Conservation (phyloP, 2,797 vertebrate genomes). For the Esox lucius region DNA sequence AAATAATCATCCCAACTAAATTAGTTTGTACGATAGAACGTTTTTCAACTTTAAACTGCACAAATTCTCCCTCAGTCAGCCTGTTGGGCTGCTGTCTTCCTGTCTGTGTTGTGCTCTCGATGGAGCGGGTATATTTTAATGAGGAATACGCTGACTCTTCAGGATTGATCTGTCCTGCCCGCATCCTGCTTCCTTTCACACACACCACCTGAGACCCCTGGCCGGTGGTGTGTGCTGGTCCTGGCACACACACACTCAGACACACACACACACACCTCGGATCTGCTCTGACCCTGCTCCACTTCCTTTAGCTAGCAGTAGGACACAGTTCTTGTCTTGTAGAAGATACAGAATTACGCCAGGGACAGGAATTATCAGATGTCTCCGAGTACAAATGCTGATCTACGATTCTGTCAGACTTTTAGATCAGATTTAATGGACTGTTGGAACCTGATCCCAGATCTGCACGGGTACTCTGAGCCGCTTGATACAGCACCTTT, state of each 20-base stretch:
- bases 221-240: conserved; percentile 34
- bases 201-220: conserved; percentile 4
- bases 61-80: background rate
- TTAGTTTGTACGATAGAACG: background rate
- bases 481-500: background rate
- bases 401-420: background rate
- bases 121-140: conserved; percentile 1
- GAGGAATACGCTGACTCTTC: conserved; percentile 53
- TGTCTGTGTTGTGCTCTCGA: background rate
- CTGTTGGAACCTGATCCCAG: background rate
- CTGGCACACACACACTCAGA: conserved; percentile 20
- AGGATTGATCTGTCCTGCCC: conserved; percentile 22
- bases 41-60: background rate
- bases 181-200: conserved; percentile 29
- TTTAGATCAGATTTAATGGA: background rate
- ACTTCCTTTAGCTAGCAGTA: conserved; percentile 12
- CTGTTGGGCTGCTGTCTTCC: background rate
- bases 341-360: no score
- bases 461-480: background rate
- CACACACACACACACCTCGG: conserved; percentile 11
- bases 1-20: background rate
- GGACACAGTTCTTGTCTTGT: conserved; percentile 13
- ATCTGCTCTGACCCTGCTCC: conserved; percentile 4
- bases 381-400: background rate
- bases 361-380: background rate